Conservation (phyloP, 2,888 invertebrate genomes). For the Hetaerina titia region DNA sequence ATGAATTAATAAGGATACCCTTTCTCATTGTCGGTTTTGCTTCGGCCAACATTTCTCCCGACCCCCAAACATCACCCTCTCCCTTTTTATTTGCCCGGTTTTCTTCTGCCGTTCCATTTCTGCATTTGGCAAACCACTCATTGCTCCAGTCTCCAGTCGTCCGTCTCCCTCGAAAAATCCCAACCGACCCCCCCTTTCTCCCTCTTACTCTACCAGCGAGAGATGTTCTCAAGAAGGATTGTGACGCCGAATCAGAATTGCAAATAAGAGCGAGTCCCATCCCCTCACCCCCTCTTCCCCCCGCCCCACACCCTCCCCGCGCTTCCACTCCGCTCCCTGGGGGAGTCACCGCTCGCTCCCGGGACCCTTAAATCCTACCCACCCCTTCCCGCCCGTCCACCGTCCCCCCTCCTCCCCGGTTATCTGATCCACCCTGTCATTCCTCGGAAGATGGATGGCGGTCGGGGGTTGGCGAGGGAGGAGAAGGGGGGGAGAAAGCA, state of each 20-base stretch:
- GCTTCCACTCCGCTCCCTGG: conserved; percentile 34
- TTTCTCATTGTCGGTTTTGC: background rate
- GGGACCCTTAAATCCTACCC: background rate
- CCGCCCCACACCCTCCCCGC: background rate
- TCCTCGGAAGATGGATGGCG: conserved; percentile 62
- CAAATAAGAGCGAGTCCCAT: conserved; percentile 38
- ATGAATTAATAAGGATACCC: background rate
- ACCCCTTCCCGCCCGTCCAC: background rate
- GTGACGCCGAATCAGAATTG: conserved; percentile 48
- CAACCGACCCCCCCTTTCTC: background rate
- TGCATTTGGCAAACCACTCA: background rate
- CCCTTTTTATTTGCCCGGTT: background rate
- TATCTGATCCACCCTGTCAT: conserved; percentile 62
- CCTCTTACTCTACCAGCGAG: background rate
- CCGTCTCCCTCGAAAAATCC: background rate
- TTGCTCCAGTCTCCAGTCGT: background rate
- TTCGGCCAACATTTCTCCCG: background rate
- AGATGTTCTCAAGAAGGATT: conserved; percentile 35
- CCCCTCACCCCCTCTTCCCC: conserved; percentile 28
- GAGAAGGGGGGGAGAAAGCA: background rate
- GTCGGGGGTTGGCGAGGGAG: background rate
- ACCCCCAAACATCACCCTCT: background rate
- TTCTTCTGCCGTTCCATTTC: background rate
- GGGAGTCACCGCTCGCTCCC: background rate
- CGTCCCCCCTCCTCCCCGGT: conserved; percentile 24